Evolutionary conservation across 2,113 vertebrate genomes (phyloP).

Genomic region (Orcinus orca): DNA sequence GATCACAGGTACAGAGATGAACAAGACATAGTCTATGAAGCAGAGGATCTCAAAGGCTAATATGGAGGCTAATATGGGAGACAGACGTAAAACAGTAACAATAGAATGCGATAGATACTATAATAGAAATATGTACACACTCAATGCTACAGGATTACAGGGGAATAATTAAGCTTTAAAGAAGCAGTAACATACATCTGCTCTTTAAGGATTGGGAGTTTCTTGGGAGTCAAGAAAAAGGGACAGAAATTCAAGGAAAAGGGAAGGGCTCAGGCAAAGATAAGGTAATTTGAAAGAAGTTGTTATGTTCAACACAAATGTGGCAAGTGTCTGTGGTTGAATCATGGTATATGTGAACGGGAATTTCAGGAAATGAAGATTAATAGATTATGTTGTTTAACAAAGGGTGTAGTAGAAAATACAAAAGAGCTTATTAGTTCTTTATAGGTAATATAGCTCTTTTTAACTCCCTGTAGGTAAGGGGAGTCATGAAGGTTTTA

Average conservation of each 20-base stretch:
- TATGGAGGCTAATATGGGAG: neutral
- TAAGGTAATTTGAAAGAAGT: neutral
- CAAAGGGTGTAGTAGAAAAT: constrained; percentile 3
- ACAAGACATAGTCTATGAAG: neutral
- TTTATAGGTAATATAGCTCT: neutral
- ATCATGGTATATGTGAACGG: neutral
- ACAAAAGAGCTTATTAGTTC: neutral
- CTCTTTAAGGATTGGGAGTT: neutral
- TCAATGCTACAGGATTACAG: neutral
- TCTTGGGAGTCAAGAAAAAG: neutral
- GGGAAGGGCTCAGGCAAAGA: neutral
- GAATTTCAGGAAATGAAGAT: constrained; percentile 12
- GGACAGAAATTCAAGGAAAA: constrained; percentile 19
- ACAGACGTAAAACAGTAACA: neutral
- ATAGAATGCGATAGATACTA: neutral
- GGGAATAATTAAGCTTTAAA: neutral
- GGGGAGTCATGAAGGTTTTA: constrained; percentile 5
- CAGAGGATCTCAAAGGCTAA: neutral
- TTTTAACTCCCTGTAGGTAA: neutral
- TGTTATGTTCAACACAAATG: neutral
- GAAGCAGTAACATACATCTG: neutral
- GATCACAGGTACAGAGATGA: neutral
- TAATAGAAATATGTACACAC: neutral
- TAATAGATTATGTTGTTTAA: neutral
- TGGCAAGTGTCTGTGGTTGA: neutral